Percentiles rank a stretch among this genome's conserved stretches.
Conservation (phyloP, 1,140 invertebrate species). For the Diorhabda carinulata region DNA sequence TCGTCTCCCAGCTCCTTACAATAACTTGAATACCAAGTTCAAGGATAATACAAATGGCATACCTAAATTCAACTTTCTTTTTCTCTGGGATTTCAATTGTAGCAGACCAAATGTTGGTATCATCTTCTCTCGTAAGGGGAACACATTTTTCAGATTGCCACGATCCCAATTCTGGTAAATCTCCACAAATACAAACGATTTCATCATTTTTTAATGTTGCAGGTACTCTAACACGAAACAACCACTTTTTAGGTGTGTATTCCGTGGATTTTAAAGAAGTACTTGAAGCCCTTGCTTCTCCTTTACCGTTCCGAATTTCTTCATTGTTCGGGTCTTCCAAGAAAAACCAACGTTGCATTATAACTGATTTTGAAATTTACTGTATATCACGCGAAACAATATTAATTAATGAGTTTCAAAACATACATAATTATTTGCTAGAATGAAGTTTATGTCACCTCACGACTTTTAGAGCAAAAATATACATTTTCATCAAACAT, state of each 20-base stretch:
- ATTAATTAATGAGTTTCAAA: too few species aligned
- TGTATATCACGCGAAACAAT: too few species aligned
- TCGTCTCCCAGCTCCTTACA: constrained; percentile 80
- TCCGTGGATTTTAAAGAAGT: constrained; percentile 43
- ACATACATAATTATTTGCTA: too few species aligned
- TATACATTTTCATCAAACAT: neutral
- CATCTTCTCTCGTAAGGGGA: constrained; percentile 44
- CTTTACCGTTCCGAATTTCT: constrained; percentile 34
- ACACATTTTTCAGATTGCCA: constrained; percentile 52
- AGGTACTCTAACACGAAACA: constrained; percentile 48
- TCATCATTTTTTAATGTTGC: constrained; percentile 44
- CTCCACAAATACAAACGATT: constrained; percentile 50
- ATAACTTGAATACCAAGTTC: constrained; percentile 53
- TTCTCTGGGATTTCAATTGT: constrained; percentile 60
- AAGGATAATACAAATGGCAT: constrained; percentile 64
- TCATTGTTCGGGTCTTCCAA: constrained; percentile 49
- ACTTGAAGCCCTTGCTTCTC: constrained; percentile 25
- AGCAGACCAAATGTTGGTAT: constrained; percentile 53
- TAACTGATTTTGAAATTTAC: neutral
- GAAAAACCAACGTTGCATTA: constrained; percentile 57
- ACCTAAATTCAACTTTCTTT: constrained; percentile 70
- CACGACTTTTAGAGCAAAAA: neutral
- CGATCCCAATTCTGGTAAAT: constrained; percentile 48
- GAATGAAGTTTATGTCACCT: neutral
- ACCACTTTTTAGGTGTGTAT: constrained; percentile 47